Conservation (phyloP, 2,797 vertebrate genomes). For the Myripristis jacobus region DNA sequence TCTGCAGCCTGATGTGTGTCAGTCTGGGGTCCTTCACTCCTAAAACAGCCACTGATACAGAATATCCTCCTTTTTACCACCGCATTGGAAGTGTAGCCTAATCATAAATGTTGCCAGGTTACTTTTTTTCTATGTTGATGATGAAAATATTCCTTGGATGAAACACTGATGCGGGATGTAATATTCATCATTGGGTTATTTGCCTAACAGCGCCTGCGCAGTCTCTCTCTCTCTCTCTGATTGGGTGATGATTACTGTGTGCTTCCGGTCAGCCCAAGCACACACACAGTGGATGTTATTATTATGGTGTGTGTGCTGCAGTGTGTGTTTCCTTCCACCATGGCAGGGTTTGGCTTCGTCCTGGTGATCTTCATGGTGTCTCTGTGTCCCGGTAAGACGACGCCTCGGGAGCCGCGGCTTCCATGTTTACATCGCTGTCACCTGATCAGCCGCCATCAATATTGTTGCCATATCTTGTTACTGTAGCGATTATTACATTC, state of each 20-base stretch:
- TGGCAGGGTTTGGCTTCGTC: constrained; percentile 38
- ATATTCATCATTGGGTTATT: too few species aligned
- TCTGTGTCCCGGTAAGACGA: constrained; percentile 63
- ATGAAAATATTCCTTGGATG: too few species aligned
- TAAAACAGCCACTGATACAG: too few species aligned
- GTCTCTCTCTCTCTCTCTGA: constrained; percentile 3
- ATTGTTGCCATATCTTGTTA: neutral
- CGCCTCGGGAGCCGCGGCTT: neutral
- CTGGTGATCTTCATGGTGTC: constrained; percentile 45
- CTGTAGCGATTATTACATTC: neutral
- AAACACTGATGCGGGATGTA: too few species aligned
- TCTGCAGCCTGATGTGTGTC: too few species aligned
- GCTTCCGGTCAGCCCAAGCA: constrained; percentile 46
- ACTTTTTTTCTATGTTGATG: too few species aligned
- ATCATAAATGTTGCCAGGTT: too few species aligned
- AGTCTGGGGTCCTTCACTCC: too few species aligned
- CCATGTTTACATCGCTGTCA: constrained; percentile 5
- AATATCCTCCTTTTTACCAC: too few species aligned
- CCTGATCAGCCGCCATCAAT: constrained; percentile 24
- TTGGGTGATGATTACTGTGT: constrained; percentile 13
- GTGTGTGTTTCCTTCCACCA: constrained; percentile 8
- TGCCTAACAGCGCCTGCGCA: constrained; percentile 46
- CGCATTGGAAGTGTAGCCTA: too few species aligned
- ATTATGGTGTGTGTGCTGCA: too few species aligned
- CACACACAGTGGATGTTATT: too few species aligned